These are phyloP conservation scores for Neodontobutis hainanensis DNA, from an alignment of 2,113 vertebrate species.

Conservation along the genomic window DNA sequence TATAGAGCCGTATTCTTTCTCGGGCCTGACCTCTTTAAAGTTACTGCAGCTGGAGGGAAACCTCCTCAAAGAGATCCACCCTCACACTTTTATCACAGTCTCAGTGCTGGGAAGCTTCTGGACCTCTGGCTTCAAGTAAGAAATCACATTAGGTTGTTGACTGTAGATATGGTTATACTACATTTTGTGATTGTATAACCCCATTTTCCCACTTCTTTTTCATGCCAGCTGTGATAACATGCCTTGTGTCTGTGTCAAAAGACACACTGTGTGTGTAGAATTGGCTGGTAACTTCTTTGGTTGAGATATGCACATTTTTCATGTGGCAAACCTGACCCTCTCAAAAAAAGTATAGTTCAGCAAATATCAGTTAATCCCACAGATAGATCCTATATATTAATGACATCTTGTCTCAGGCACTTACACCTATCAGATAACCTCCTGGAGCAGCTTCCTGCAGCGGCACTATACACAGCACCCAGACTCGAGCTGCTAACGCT, in stretches of 20 bases:
- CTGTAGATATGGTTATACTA: no score
- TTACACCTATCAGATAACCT: conserved; percentile 80
- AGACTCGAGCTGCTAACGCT: conserved; percentile 77
- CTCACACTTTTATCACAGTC: conserved; percentile 81
- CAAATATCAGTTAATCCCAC: not conserved
- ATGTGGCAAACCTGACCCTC: no score
- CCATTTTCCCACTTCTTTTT: no score
- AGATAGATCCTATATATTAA: no score
- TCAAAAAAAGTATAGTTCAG: no score
- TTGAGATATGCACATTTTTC: no score
- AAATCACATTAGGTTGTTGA: not conserved
- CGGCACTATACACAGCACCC: conserved; percentile 59
- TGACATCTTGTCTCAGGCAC: conserved; percentile 64
- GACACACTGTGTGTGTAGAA: no score
- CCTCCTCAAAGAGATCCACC: conserved; percentile 77
- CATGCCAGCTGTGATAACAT: no score
- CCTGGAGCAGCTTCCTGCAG: conserved; percentile 70
- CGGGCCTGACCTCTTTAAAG: conserved; percentile 76
- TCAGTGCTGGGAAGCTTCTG: conserved; percentile 79
- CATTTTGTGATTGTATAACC: no score
- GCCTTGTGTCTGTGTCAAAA: no score
- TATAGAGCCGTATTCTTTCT: conserved; percentile 81
- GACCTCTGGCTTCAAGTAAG: conserved; percentile 78
- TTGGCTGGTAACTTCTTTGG: no score
- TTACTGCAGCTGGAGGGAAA: conserved; percentile 82